These are phyloP conservation scores for Nasalis larvatus DNA, from an alignment of 2,113 vertebrate species.

Conservation along the genomic window DNA sequence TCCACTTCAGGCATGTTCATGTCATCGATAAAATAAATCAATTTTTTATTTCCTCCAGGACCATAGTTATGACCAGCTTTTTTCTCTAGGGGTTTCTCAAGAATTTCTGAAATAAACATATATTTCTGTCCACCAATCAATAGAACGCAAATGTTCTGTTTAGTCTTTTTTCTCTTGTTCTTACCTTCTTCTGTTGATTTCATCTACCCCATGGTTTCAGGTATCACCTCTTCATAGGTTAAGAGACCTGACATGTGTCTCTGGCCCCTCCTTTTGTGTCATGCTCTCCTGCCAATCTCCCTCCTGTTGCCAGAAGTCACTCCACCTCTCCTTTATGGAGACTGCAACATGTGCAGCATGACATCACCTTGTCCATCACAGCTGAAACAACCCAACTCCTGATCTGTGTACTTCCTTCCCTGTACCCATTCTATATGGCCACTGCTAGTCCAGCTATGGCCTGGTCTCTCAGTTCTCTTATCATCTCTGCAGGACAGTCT, in stretches of 20 bases:
- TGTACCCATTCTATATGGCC: accelerated
- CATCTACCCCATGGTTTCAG: not conserved
- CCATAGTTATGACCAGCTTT: slow-evolving; percentile 85
- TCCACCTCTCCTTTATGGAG: not conserved
- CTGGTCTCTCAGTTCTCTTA: not conserved
- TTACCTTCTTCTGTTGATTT: not conserved
- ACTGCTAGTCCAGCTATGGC: not conserved
- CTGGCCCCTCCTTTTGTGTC: not conserved
- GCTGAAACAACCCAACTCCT: not conserved
- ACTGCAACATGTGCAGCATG: accelerated
- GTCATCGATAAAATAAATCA: slow-evolving; percentile 88
- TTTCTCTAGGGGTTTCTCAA: slow-evolving; percentile 89
- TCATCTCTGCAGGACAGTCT: not conserved
- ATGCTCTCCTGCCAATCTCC: not conserved
- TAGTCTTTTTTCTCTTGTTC: not conserved
- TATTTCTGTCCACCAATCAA: not conserved
- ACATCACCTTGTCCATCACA: no score
- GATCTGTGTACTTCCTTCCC: no score
- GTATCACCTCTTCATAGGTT: not conserved
- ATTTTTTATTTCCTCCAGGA: slow-evolving; percentile 85
- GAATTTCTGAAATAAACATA: slow-evolving; percentile 80
- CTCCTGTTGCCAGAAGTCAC: not conserved
- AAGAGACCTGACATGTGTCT: not conserved
- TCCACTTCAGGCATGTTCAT: slow-evolving; percentile 89
- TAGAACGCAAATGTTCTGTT: not conserved